Base-by-base conservation (phyloP, 35 echinoderm and acorn worm genomes). In the Ptychodera flava region DNA sequence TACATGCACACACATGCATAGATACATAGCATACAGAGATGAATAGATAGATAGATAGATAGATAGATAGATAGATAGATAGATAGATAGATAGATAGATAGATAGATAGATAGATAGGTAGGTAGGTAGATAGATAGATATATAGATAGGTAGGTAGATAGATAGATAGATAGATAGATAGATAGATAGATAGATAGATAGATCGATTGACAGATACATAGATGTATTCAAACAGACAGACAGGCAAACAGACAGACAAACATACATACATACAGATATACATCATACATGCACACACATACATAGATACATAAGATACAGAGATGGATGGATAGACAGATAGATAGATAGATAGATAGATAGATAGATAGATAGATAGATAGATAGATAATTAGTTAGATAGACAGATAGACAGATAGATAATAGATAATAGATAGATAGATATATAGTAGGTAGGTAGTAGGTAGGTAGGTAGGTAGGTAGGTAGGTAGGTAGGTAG, bases 41-140 rank as follows among this genome's bases (percentile, higher is more conserved):
- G 22, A 22, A 64, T 64, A 64, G 45, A 64, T 64, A 64, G 45
- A 64, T 64, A 64, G 45, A 64, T 64, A 64, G 45, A 64, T 64
- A 64, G 45, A 64, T 64, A 64, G 45, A 64, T 64, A 64, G 45
- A 64, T 64, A 64, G 45, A 64, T 64, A 64, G 45, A 64, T 64
- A 64, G 45, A 64, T 64, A 64, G 45, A 64, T 64, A 64, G 45
- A 64, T 64, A 64, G 45, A 64, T 64, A 64, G 45, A 64, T 64
- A 64, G 45, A 64, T 64, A 64, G 45, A 64, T 64, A 64, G 45
- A 64, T 64, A 64, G 45, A 64, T 64, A 64, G 45, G 22, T 64
- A 64, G 45, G 22, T 64, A 64, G 45, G 22, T 64, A 64, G 45
- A 64, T 64, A 64, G 45, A 64, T 12, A 64, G 6, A 22, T 64